A percentile compares a stretch with the other conserved stretches of the same genome.
phyloP scores from a whole-genome alignment of 2,888 invertebrate species.

The Pilophorus perplexus region DNA sequence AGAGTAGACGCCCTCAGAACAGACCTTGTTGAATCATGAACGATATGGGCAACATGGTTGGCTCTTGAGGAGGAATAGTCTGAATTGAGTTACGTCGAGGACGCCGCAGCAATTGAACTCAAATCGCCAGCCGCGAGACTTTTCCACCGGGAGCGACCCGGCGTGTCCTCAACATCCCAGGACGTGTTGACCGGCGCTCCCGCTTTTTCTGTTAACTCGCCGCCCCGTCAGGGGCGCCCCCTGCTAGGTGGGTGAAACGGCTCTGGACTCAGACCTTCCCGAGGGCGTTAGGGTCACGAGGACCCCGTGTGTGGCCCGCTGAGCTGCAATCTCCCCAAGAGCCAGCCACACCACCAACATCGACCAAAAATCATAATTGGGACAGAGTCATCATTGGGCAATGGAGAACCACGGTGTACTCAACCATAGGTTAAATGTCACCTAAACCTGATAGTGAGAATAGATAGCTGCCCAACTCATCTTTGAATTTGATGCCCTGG shows the following conservation, averaged over 20 bases:
- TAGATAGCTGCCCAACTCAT: too few relatives aligned
- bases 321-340: constrained; percentile 16
- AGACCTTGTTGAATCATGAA: too few relatives aligned
- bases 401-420: too few relatives aligned
- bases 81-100: constrained; percentile 31
- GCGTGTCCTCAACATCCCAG: constrained; percentile 14
- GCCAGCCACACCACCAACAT: neutral
- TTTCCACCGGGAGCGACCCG: constrained; percentile 6
- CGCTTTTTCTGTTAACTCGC: constrained; percentile 33
- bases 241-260: constrained; percentile 29
- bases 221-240: constrained; percentile 23
- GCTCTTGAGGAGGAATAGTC: constrained; percentile 30
- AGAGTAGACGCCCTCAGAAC: constrained; percentile 5
- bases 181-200: neutral
- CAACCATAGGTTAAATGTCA: too few relatives aligned
- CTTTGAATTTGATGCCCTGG: neutral
- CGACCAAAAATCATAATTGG: neutral
- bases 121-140: constrained; percentile 35
- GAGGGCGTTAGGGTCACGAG: neutral
- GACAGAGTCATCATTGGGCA: neutral
- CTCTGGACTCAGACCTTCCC: constrained; percentile 25
- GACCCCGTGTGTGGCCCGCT: constrained; percentile 29
- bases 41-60: constrained; percentile 1
- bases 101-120: constrained; percentile 31
- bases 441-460: too few relatives aligned